Evolutionary conservation across 2,113 vertebrate species (phyloP).

Genomic region (Neotragus pygmaeus): DNA sequence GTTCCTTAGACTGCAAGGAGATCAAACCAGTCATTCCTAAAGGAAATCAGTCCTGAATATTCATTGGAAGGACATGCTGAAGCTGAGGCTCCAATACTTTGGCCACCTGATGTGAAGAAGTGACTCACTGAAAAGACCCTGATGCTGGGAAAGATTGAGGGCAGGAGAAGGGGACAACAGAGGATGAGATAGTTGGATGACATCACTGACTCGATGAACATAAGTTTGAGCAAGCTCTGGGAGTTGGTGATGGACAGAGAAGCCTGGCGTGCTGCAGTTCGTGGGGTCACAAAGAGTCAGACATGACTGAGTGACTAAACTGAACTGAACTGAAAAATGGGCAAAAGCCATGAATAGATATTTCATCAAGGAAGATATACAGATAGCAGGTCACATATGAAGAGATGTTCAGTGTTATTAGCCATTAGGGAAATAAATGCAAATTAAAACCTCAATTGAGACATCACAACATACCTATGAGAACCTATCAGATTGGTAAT

Average conservation of each 20-base stretch:
- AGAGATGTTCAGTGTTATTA: not conserved
- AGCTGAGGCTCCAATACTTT: not conserved
- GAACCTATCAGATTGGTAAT: not conserved
- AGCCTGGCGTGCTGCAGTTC: not conserved
- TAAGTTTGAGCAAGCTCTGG: not conserved
- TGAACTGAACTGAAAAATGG: not conserved
- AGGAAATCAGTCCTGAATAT: not conserved
- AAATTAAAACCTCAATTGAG: not conserved
- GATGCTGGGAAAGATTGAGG: not conserved
- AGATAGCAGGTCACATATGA: not conserved
- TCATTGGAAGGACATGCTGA: not conserved
- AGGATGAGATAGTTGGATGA: not conserved
- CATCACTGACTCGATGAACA: not conserved
- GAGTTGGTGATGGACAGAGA: not conserved
- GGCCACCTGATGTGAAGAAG: not conserved
- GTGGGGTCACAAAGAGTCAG: not conserved
- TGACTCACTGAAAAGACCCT: not conserved
- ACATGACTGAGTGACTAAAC: not conserved
- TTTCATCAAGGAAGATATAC: not conserved
- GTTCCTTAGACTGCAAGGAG: not conserved
- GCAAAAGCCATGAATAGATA: not conserved
- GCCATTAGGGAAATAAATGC: not conserved
- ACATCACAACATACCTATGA: not conserved
- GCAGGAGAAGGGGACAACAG: not conserved
- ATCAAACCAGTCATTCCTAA: not conserved